A percentile compares a stretch with the other conserved stretches of the same genome.
phyloP scores from a whole-genome alignment of 2,888 invertebrate genomes.

The Oasisia sp. region DNA sequence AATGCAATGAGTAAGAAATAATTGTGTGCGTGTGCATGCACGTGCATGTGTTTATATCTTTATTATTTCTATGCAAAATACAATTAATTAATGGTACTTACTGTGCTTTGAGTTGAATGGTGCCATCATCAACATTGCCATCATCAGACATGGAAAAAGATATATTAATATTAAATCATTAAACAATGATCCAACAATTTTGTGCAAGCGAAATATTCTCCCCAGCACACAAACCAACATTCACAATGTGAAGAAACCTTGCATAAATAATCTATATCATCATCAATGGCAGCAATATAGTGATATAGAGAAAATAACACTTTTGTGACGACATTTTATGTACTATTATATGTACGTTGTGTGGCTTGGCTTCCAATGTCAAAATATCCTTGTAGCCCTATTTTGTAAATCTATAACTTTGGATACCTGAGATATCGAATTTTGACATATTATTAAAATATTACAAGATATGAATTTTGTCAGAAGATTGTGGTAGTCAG shows the following conservation, averaged over 20 bases:
- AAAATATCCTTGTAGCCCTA: not conserved
- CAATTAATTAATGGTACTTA: not conserved
- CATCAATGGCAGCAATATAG: not conserved
- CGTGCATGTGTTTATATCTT: not conserved
- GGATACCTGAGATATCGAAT: no score
- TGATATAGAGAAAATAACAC: no score
- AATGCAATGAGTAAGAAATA: no score
- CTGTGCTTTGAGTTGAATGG: slow-evolving; percentile 7
- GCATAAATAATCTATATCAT: not conserved
- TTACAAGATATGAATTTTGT: no score
- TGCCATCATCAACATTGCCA: not conserved
- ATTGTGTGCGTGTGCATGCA: no score
- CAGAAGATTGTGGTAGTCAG: no score
- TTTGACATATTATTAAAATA: no score
- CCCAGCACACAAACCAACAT: not conserved
- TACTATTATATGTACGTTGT: no score
- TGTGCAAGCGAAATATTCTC: not conserved
- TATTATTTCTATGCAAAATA: not conserved
- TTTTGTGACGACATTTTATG: no score
- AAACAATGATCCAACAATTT: not conserved
- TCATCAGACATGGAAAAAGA: not conserved
- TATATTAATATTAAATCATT: not conserved
- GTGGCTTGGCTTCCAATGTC: not conserved
- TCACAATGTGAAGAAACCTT: slow-evolving; percentile 18
- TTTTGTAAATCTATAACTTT: not conserved